Evolutionary conservation across 2,113 vertebrate species (phyloP), one percentile per base, ranked within the genome.

Genomic region (Solea solea): DNA sequence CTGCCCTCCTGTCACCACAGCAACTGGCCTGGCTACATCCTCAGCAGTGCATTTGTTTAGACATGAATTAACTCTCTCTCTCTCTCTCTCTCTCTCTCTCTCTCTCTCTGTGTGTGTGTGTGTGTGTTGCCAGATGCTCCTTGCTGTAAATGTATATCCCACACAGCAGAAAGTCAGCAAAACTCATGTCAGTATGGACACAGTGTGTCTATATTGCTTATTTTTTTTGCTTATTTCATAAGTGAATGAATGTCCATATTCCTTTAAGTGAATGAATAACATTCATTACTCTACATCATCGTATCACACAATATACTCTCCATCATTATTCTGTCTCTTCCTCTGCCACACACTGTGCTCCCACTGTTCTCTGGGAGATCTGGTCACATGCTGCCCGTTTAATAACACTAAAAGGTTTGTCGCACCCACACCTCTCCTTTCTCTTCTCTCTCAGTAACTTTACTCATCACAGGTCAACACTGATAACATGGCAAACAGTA

Each of bases 391-490:
- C 53, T 3, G 40, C 50, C 69, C 82, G 58, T 90, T 92, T 90
- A 90, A 90, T 90, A 88, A 82, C 56, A 49, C 84, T 91, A 90
- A 92, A 91, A 90, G 88, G 87, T 84, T 82, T 21, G 46, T 66
- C n/a, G n/a, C n/a, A n/a, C n/a, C n/a, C n/a, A n/a, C n/a, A n/a
- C n/a, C n/a, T n/a, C n/a, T n/a, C n/a, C n/a, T n/a, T n/a, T n/a
- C n/a, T n/a, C n/a, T n/a, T n/a, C n/a, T n/a, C n/a, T 76, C 57
- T 55, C 71, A 27, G 70, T 79, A 71, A 72, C 74, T 73, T 71
- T 53, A 11, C 69, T 89, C 68, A 86, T 89, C 85, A 81, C 74
- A 21, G 64, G 62, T 78, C 72, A 40, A 79, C 8, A 8, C 10
- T 40, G 46, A 21, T 21, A 21, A 21, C 21, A 21, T 21, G 42